Conservation (phyloP, 2,113 vertebrate species). For the Casuarius casuarius region DNA sequence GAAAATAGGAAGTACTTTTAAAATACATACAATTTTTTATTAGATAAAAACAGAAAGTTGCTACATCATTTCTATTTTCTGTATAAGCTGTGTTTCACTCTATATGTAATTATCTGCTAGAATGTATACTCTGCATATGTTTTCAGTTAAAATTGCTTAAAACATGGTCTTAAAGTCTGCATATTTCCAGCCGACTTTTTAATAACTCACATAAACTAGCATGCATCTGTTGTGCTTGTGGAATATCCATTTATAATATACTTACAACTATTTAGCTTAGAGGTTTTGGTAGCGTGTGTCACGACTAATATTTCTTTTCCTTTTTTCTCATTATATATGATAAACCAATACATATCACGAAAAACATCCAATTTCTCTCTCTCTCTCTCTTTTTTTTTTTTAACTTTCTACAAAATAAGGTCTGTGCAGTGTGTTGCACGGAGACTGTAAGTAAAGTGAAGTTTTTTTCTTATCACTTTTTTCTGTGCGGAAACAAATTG, state of each 20-base stretch:
- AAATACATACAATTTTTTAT: background rate
- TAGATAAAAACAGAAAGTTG: background rate
- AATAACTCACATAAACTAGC: conserved; percentile 38
- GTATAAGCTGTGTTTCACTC: background rate
- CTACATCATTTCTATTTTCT: background rate
- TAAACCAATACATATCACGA: background rate
- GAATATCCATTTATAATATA: background rate
- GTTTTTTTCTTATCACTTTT: background rate
- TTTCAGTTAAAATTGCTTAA: conserved; percentile 68
- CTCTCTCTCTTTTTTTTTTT: background rate
- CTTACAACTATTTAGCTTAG: background rate
- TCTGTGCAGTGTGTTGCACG: background rate
- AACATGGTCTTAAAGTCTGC: conserved; percentile 50
- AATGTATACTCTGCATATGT: conserved; percentile 38
- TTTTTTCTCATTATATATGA: background rate
- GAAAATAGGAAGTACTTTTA: background rate
- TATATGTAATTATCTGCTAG: conserved; percentile 32
- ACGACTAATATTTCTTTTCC: background rate
- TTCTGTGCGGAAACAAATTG: background rate
- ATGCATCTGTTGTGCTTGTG: background rate
- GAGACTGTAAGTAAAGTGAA: background rate
- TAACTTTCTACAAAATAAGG: background rate
- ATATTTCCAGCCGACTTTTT: conserved; percentile 49
- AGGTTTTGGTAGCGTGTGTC: background rate
- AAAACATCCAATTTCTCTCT: background rate